These are phyloP conservation scores for Pandion haliaetus DNA, from an alignment of 2,113 vertebrate genomes.

Conservation along the genomic window DNA sequence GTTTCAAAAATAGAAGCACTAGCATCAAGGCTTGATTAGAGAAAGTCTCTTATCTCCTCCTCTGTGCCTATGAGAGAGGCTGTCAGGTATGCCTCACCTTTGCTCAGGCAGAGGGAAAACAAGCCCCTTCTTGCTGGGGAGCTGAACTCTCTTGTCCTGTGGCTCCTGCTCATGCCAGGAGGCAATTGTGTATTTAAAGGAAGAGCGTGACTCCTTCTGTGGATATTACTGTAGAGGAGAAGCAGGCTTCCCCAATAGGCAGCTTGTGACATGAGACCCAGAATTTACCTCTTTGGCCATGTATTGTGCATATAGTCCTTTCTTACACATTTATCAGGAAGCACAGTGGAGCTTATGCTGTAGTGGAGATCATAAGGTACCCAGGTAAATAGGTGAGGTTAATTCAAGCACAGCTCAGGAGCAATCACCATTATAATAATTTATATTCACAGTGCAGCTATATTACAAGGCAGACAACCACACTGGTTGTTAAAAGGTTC, in stretches of 20 bases:
- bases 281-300: not conserved
- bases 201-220: not conserved
- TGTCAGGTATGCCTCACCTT: not conserved
- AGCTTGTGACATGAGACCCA: not conserved
- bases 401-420: not conserved
- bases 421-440: not conserved
- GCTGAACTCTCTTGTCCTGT: not conserved
- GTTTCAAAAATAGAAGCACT: constrained; percentile 33
- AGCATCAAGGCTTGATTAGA: constrained; percentile 4
- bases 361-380: not conserved
- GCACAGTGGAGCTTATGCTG: not conserved
- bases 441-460: not conserved
- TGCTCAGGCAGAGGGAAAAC: not conserved
- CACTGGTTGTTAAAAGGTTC: not conserved
- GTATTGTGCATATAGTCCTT: not conserved
- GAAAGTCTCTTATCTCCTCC: not conserved
- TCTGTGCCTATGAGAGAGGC: not conserved
- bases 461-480: not conserved
- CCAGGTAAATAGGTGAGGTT: not conserved
- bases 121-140: not conserved
- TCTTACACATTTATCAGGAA: not conserved
- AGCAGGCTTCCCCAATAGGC: not conserved
- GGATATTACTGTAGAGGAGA: not conserved
- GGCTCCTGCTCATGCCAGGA: not conserved
- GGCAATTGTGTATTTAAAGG: not conserved